These are phyloP conservation scores for Tribolium castaneum DNA, from an alignment of 1,140 invertebrate genomes.

Conservation along the genomic window DNA sequence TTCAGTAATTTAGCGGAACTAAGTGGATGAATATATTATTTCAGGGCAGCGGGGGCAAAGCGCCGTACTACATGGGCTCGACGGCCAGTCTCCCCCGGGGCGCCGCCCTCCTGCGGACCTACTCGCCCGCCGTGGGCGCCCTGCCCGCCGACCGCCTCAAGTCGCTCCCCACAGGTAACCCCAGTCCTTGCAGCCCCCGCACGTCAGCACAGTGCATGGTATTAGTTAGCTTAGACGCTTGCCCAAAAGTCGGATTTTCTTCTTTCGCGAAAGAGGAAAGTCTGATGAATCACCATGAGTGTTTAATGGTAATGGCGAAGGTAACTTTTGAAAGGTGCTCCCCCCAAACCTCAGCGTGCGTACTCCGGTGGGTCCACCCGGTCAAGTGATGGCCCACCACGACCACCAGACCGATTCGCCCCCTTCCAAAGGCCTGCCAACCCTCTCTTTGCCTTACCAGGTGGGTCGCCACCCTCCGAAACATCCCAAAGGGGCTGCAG, in stretches of 20 bases:
- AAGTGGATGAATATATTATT: constrained; percentile 52
- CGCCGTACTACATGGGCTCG: constrained; percentile 68
- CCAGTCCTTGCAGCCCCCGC: background rate
- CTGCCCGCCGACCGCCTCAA: constrained; percentile 70
- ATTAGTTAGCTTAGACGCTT: constrained; percentile 1
- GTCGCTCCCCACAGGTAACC: constrained; percentile 65
- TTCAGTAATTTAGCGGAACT: too few species aligned
- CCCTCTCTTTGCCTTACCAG: constrained; percentile 71
- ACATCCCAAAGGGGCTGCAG: constrained; percentile 14
- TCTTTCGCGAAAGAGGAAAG: background rate
- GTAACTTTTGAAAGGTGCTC: constrained; percentile 67
- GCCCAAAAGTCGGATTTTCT: constrained; percentile 6
- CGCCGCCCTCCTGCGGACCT: constrained; percentile 73
- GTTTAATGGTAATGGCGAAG: constrained; percentile 51
- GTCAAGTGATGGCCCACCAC: constrained; percentile 64
- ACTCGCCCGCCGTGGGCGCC: constrained; percentile 72
- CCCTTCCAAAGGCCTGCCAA: constrained; percentile 67
- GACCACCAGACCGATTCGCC: constrained; percentile 68
- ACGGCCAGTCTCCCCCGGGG: constrained; percentile 67
- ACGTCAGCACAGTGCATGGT: constrained; percentile 10
- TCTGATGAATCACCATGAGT: background rate
- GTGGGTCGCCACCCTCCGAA: constrained; percentile 64
- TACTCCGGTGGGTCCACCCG: constrained; percentile 66
- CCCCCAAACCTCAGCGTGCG: constrained; percentile 73
- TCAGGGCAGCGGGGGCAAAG: constrained; percentile 65